phyloP scores from a whole-genome alignment of 2,797 vertebrate genomes.

The Nasua narica region DNA sequence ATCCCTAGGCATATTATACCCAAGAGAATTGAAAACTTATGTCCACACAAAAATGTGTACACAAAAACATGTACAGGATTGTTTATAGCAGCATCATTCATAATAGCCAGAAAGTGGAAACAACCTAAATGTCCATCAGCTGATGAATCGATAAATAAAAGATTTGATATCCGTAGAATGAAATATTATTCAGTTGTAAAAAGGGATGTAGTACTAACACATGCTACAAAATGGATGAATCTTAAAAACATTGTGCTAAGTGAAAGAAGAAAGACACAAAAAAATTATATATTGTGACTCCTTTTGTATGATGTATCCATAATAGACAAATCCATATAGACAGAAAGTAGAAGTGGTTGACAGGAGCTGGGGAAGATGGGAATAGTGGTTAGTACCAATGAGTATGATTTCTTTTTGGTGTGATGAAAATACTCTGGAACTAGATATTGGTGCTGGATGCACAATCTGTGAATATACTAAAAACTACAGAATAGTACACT shows the following conservation, averaged over 20 bases:
- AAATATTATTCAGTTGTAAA: neutral
- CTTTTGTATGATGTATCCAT: neutral
- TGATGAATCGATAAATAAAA: neutral
- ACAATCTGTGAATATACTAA: neutral
- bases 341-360: neutral
- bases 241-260: neutral
- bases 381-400: neutral
- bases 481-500: neutral
- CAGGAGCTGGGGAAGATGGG: neutral
- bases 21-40: neutral
- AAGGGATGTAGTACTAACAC: neutral
- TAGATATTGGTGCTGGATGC: neutral
- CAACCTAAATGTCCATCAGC: neutral
- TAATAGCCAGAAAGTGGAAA: neutral
- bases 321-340: neutral
- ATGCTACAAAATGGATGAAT: neutral
- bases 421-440: neutral
- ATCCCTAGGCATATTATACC: neutral
- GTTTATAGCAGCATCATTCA: neutral
- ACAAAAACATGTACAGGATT: neutral
- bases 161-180: neutral
- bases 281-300: neutral
- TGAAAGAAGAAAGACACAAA: slow-evolving; percentile 6
- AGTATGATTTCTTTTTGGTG: neutral
- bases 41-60: neutral